A percentile compares a stretch with the other conserved stretches of the same genome.
Evolutionary conservation across 2,797 vertebrate species (phyloP).

Genomic region (Fistularia commersonii): DNA sequence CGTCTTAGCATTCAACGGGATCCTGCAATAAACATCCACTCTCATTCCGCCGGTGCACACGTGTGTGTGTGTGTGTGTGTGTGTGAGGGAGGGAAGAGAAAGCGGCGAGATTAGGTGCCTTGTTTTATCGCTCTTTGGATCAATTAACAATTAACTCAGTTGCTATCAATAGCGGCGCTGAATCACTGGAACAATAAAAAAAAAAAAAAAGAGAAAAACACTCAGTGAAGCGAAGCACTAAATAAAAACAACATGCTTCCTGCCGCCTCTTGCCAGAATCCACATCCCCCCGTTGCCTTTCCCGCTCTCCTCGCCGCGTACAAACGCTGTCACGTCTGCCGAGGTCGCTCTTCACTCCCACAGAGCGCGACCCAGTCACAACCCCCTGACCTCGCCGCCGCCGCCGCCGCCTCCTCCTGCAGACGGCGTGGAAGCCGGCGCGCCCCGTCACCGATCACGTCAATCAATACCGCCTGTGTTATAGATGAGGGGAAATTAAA

Average conservation of each 20-base stretch:
- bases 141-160: constrained; percentile 67
- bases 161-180: constrained; percentile 50
- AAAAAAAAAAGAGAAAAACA: constrained; percentile 5
- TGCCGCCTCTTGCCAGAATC: constrained; percentile 21
- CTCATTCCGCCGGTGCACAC: constrained; percentile 38
- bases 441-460: too few species aligned
- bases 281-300: constrained; percentile 8
- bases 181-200: constrained; percentile 10
- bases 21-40: constrained; percentile 73
- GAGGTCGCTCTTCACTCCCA: constrained; percentile 53
- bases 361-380: constrained; percentile 64
- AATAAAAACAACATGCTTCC: constrained; percentile 40
- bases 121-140: constrained; percentile 60
- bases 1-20: constrained; percentile 59
- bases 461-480: too few species aligned
- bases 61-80: constrained; percentile 5
- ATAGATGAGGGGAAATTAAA: too few species aligned
- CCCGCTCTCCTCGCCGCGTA: constrained; percentile 14
- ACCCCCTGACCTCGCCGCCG: constrained; percentile 67
- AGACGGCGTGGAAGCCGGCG: constrained; percentile 53
- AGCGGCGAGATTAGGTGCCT: constrained; percentile 35
- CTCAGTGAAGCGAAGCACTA: constrained; percentile 19
- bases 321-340: constrained; percentile 41
- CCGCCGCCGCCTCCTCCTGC: too few species aligned
- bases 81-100: constrained; percentile 1